Percentiles rank a stretch among this genome's conserved stretches.
Evolutionary conservation across 2,113 vertebrate species (phyloP).

Genomic region (Otolemur garnettii): DNA sequence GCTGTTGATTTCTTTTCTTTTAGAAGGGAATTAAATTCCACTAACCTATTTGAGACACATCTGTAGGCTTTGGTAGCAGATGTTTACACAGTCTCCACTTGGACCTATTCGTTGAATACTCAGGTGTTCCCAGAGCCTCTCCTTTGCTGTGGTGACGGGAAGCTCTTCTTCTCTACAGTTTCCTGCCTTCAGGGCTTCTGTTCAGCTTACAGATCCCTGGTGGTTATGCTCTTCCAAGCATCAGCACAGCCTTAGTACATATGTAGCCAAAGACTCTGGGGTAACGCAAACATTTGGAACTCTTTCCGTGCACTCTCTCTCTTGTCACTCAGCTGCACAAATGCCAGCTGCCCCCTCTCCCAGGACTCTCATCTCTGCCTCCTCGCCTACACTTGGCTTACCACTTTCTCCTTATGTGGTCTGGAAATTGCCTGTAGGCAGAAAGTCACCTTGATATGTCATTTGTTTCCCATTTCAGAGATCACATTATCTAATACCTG

Average conservation of each 20-base stretch:
- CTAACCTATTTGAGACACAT: too few relatives aligned
- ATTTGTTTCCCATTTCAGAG: neutral
- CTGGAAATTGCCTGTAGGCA: neutral
- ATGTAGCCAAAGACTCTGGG: accelerated
- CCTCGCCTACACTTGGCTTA: neutral
- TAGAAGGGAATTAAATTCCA: neutral
- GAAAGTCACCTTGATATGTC: neutral
- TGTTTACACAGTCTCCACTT: neutral
- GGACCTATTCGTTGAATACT: too few relatives aligned
- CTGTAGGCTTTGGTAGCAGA: neutral
- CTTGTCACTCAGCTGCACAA: accelerated
- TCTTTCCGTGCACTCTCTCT: too few relatives aligned
- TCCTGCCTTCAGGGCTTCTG: accelerated
- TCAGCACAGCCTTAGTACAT: too few relatives aligned
- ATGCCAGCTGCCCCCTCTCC: accelerated
- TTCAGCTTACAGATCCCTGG: accelerated
- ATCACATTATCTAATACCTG: neutral
- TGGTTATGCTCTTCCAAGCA: neutral
- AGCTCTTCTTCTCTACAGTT: neutral
- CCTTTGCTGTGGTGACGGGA: accelerated
- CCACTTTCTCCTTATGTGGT: accelerated
- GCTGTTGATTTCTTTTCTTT: neutral
- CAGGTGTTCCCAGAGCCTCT: accelerated
- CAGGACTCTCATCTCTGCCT: neutral
- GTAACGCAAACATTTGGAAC: too few relatives aligned